phyloP scores from a whole-genome alignment of 2,888 invertebrate genomes.

The Athalia cordata region DNA sequence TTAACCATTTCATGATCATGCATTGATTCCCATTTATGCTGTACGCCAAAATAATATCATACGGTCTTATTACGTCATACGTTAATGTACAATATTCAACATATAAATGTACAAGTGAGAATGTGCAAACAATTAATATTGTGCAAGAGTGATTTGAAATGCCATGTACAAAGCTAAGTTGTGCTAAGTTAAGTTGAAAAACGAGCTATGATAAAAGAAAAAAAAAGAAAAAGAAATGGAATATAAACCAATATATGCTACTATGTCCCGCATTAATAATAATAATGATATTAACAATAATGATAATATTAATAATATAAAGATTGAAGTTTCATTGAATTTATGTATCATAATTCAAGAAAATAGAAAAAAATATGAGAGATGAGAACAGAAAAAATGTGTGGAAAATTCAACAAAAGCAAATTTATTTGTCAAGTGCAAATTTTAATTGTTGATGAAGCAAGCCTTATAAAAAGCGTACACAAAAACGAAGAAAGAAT shows the following conservation, averaged over 20 bases:
- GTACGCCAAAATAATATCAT: constrained; percentile 31
- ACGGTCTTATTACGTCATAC: background rate
- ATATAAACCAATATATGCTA: constrained; percentile 5
- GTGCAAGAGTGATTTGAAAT: constrained; percentile 30
- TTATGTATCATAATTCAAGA: constrained; percentile 5
- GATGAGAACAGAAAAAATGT: background rate
- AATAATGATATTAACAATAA: background rate
- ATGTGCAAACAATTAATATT: constrained; percentile 9
- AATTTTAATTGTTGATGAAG: constrained; percentile 18
- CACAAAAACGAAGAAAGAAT: background rate
- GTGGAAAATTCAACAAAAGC: background rate
- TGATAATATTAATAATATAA: constrained; percentile 7
- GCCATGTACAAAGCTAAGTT: constrained; percentile 37
- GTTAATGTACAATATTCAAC: constrained; percentile 26
- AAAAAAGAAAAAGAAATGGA: background rate
- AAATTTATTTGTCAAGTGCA: constrained; percentile 40
- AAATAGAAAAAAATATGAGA: background rate
- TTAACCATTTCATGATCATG: background rate
- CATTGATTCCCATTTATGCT: constrained; percentile 35
- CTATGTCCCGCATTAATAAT: background rate
- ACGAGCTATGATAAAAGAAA: background rate
- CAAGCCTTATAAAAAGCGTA: constrained; percentile 19
- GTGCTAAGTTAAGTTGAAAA: background rate
- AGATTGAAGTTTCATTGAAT: background rate
- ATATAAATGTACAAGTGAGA: constrained; percentile 26